Evolutionary conservation across 2,797 vertebrate genomes (phyloP).

Genomic region (Premnoplex brunnescens): DNA sequence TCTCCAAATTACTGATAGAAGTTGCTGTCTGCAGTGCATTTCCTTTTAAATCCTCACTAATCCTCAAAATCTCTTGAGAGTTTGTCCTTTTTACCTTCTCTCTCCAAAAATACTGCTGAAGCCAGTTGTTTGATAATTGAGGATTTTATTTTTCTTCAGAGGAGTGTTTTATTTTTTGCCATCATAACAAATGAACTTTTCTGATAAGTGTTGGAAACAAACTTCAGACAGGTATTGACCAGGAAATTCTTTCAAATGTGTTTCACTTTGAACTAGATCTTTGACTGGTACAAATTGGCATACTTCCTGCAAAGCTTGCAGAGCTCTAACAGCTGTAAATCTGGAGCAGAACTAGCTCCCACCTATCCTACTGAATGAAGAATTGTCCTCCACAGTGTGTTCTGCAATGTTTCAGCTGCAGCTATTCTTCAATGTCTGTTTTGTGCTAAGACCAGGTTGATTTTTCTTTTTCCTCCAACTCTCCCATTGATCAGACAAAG

Average conservation of each 20-base stretch:
- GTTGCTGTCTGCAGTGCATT: neutral
- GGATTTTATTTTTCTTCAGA: neutral
- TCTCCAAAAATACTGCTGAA: neutral
- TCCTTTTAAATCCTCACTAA: slow-evolving; percentile 4
- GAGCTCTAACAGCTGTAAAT: neutral
- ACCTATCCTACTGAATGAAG: neutral
- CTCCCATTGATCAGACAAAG: neutral
- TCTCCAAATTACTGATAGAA: neutral
- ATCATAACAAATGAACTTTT: neutral
- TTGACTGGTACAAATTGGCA: neutral
- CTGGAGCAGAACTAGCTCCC: neutral
- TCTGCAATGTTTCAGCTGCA: neutral
- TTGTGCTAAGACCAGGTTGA: neutral
- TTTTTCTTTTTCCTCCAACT: neutral
- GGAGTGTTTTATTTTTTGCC: neutral
- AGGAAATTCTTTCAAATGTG: neutral
- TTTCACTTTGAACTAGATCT: neutral
- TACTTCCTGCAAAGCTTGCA: neutral
- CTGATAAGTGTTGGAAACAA: neutral
- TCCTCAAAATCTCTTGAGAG: neutral
- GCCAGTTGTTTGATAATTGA: neutral
- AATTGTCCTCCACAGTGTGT: neutral
- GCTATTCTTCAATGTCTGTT: neutral
- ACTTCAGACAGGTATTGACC: neutral
- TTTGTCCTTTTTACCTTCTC: neutral